phyloP scores from a whole-genome alignment of 2,113 vertebrate genomes.

The Xerus inauris region DNA sequence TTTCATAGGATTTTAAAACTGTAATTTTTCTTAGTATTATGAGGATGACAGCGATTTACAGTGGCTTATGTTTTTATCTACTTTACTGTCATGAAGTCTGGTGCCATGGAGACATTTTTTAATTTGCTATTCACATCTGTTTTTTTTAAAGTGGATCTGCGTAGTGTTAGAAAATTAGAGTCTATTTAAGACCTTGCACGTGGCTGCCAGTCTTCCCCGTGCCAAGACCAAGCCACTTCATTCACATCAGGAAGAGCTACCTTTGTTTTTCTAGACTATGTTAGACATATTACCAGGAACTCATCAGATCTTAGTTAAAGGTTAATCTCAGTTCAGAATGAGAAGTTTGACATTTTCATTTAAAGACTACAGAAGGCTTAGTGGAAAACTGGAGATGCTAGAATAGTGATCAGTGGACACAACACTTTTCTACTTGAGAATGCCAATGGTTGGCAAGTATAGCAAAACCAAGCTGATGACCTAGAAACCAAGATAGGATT shows the following conservation, averaged over 20 bases:
- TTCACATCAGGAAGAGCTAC: constrained; percentile 11
- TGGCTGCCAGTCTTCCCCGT: constrained; percentile 39
- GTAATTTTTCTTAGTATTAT: constrained; percentile 64
- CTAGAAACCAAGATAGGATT: constrained; percentile 81
- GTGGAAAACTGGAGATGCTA: constrained; percentile 67
- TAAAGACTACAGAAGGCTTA: constrained; percentile 67
- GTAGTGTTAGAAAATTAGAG: constrained; percentile 30
- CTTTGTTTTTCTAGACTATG: constrained; percentile 24
- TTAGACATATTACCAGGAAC: constrained; percentile 59
- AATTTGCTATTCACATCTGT: constrained; percentile 55
- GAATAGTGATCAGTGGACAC: constrained; percentile 77
- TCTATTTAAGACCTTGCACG: constrained; percentile 35
- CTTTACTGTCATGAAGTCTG: constrained; percentile 34
- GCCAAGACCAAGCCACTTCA: constrained; percentile 36
- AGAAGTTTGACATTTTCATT: constrained; percentile 69
- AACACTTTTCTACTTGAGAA: constrained; percentile 70
- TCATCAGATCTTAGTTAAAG: constrained; percentile 63
- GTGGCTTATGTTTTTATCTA: constrained; percentile 33
- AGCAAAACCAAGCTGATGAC: constrained; percentile 77
- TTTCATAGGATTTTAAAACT: constrained; percentile 64
- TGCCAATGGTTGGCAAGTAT: constrained; percentile 63
- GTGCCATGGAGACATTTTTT: constrained; percentile 59
- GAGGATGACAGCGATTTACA: constrained; percentile 59
- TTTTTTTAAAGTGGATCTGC: neutral
- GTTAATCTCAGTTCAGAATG: constrained; percentile 71